Percentiles rank a stretch among this genome's conserved stretches.
Evolutionary conservation across 92 coral and sea anemone species (phyloP).

Genomic region (Actinostola sp.): DNA sequence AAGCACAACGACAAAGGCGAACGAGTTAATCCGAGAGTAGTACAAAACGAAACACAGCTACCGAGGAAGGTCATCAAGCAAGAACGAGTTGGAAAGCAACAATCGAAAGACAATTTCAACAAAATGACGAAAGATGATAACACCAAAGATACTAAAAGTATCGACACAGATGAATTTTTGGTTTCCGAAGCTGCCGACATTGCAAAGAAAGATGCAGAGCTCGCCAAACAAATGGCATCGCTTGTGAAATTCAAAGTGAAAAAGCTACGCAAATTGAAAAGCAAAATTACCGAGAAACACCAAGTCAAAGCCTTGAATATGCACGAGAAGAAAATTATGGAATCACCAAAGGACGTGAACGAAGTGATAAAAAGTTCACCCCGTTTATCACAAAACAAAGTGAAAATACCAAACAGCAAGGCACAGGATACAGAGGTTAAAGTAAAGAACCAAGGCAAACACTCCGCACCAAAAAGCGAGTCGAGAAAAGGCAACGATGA

Average conservation of each 20-base stretch:
- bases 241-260: conserved; percentile 2
- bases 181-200: conserved; percentile 7
- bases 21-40: too few species aligned
- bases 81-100: too few species aligned
- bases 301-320: background rate
- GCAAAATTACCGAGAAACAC: conserved; percentile 1
- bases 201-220: conserved; percentile 7
- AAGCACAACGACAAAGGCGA: too few species aligned
- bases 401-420: background rate
- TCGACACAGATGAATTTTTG: background rate
- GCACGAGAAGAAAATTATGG: background rate
- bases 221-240: conserved; percentile 12
- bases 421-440: background rate
- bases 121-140: conserved; percentile 3
- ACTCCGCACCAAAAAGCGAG: background rate
- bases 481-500: background rate
- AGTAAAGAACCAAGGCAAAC: background rate
- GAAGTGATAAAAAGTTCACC: conserved; percentile 14
- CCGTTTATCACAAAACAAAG: background rate
- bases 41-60: too few species aligned
- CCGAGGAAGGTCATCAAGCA: too few species aligned
- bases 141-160: background rate
- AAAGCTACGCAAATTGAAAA: conserved; percentile 4
- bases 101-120: too few species aligned
- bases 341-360: conserved; percentile 21